Evolutionary conservation across 2,888 invertebrate genomes (phyloP).

Genomic region (Candidula unifasciata): DNA sequence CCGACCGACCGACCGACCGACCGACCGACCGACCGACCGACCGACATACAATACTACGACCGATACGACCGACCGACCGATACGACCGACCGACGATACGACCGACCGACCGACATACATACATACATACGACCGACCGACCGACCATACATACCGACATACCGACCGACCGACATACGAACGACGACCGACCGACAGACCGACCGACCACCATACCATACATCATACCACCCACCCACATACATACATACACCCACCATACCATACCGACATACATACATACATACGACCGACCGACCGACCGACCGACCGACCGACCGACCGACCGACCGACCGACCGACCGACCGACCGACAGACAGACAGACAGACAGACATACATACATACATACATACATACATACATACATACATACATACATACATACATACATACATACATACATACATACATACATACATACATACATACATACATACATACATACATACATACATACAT

Average conservation of each 20-base stretch:
- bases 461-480: not conserved
- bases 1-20: not conserved
- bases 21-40: not conserved
- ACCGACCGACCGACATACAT: not conserved
- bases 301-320: not conserved
- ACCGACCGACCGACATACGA: conserved; percentile 37
- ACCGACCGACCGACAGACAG: not conserved
- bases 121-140: not conserved
- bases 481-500: not conserved
- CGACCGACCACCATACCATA: not conserved
- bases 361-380: not conserved
- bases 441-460: not conserved
- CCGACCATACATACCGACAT: conserved; percentile 1
- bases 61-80: too few species aligned
- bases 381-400: not conserved
- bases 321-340: not conserved
- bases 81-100: not conserved
- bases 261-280: too few species aligned
- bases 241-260: not conserved
- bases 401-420: conserved; percentile 16
- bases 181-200: not conserved
- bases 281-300: not conserved
- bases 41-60: too few species aligned
- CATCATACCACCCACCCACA: not conserved
- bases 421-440: conserved; percentile 40